Evolutionary conservation across 2,113 vertebrate species (phyloP).

Genomic region (Loxodonta africana): DNA sequence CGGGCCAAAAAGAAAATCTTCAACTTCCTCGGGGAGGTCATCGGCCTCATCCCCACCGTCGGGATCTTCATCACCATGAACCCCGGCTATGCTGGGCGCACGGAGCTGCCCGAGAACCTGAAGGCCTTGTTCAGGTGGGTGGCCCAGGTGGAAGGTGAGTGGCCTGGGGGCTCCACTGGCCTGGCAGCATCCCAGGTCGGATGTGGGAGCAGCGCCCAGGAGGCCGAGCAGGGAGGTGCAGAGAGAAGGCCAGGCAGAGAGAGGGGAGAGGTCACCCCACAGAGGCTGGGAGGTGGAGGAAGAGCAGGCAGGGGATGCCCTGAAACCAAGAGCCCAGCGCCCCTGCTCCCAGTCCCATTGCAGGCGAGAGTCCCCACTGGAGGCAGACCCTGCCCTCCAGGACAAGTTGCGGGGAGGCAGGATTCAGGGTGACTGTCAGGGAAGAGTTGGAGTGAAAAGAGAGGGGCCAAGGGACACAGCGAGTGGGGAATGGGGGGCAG

Average conservation of each 20-base stretch:
- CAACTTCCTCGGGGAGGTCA: conserved; percentile 87
- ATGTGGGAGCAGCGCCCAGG: neutral
- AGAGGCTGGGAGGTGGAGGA: neutral
- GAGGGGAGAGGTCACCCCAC: neutral
- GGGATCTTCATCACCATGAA: conserved; percentile 92
- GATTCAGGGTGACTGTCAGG: neutral
- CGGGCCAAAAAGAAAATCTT: conserved; percentile 88
- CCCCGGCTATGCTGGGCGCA: conserved; percentile 88
- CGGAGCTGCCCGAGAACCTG: conserved; percentile 88
- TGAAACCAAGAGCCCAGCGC: too few species aligned
- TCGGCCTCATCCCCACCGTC: conserved; percentile 81
- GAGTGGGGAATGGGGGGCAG: too few species aligned
- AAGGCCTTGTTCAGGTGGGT: conserved; percentile 90
- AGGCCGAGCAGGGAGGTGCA: neutral
- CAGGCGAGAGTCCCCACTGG: too few species aligned
- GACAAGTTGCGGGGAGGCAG: too few species aligned
- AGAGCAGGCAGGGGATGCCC: too few species aligned
- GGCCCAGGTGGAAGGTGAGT: rapidly evolving
- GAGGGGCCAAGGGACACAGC: too few species aligned
- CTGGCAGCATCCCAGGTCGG: too few species aligned
- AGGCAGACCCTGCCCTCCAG: too few species aligned
- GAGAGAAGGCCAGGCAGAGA: neutral
- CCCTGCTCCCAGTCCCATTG: too few species aligned
- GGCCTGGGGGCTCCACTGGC: too few species aligned
- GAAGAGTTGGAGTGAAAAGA: too few species aligned